Conservation (phyloP, 1,140 invertebrate genomes). For the Antheraea mylitta region DNA sequence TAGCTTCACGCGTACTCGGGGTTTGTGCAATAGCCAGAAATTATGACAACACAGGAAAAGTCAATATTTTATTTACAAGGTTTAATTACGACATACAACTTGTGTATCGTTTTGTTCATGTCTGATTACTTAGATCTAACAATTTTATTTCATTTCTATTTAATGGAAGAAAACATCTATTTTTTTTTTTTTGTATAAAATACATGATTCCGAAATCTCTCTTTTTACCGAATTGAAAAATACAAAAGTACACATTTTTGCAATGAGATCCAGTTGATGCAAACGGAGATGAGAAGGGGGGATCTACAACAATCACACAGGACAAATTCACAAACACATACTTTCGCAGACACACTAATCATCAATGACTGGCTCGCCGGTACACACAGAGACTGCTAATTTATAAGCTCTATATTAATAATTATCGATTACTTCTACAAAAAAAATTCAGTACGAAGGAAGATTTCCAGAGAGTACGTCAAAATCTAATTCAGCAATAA, state of each 20-base stretch:
- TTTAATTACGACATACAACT: conserved; percentile 66
- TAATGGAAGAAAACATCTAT: conserved; percentile 66
- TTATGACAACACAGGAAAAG: conserved; percentile 29
- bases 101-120: conserved; percentile 74
- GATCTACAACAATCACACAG: conserved; percentile 11
- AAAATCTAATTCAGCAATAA: conserved; percentile 73
- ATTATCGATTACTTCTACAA: conserved; percentile 48
- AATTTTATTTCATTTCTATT: conserved; percentile 63
- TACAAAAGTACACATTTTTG: conserved; percentile 60
- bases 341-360: conserved; percentile 13
- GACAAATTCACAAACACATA: conserved; percentile 24
- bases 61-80: conserved; percentile 74
- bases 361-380: conserved; percentile 24
- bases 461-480: conserved; percentile 54
- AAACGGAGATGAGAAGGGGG: conserved; percentile 14
- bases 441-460: conserved; percentile 53
- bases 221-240: conserved; percentile 62
- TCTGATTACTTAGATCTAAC: conserved; percentile 63
- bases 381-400: conserved; percentile 30
- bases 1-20: background rate
- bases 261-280: conserved; percentile 68
- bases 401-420: conserved; percentile 51
- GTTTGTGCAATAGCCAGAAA: background rate
- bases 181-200: conserved; percentile 56
- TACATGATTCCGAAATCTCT: conserved; percentile 72